Percentiles rank a stretch among this genome's conserved stretches.
Conservation (phyloP, 1,140 invertebrate genomes). For the Cydia pomonella region DNA sequence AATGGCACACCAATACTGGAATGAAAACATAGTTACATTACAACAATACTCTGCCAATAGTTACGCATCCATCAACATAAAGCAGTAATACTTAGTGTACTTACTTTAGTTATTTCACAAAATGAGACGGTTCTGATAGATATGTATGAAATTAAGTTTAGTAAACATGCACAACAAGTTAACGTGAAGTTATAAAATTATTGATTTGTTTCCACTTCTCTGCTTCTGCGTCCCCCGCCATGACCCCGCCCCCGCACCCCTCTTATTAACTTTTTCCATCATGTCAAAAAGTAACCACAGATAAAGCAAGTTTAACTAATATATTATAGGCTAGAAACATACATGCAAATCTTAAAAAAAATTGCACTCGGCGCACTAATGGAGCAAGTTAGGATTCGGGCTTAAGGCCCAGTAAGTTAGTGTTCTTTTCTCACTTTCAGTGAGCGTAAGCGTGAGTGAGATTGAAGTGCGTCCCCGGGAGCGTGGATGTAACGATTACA, state of each 20-base stretch:
- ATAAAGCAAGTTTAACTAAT: background rate
- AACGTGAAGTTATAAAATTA: background rate
- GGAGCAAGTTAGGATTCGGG: too few relatives aligned
- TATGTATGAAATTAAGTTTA: background rate
- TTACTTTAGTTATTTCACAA: background rate
- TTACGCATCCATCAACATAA: background rate
- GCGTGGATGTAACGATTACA: too few relatives aligned
- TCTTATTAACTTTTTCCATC: background rate
- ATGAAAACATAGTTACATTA: background rate
- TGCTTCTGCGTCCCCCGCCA: background rate
- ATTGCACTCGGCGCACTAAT: too few relatives aligned
- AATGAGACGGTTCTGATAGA: background rate
- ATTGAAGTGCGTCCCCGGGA: too few relatives aligned
- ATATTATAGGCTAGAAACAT: too few relatives aligned
- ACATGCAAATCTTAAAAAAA: too few relatives aligned
- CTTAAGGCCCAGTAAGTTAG: too few relatives aligned
- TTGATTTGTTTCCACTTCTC: slow-evolving; percentile 10
- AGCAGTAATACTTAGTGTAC: background rate
- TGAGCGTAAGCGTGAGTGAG: too few relatives aligned
- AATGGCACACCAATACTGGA: background rate
- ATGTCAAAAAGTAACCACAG: background rate
- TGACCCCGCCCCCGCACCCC: background rate
- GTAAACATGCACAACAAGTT: background rate
- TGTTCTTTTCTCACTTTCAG: too few relatives aligned
- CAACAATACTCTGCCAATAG: background rate